Percentiles rank a stretch among this genome's conserved stretches.
Conservation (phyloP, 2,797 vertebrate genomes). For the Aldrovandia affinis region DNA sequence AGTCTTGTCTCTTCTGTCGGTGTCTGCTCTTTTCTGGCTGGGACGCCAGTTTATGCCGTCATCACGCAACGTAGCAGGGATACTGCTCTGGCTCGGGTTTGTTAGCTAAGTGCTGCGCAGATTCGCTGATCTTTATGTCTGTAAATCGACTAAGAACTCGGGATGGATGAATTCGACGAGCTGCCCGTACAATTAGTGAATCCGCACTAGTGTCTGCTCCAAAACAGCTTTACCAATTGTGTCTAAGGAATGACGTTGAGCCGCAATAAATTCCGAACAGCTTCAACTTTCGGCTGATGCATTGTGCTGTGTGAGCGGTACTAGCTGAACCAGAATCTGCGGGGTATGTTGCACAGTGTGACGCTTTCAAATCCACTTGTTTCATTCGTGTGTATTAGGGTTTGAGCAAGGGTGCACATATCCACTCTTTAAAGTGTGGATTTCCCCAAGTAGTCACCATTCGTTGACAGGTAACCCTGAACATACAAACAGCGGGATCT, state of each 20-base stretch:
- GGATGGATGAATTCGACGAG: background rate
- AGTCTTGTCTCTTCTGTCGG: conserved; percentile 19
- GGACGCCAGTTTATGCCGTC: conserved; percentile 51
- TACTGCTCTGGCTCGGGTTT: background rate
- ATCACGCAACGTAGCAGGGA: conserved; percentile 35
- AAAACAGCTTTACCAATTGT: background rate
- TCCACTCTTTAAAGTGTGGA: too few relatives aligned
- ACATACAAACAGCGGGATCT: background rate
- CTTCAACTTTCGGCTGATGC: background rate
- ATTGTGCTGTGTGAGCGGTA: background rate
- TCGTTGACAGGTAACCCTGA: background rate
- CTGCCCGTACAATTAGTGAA: background rate
- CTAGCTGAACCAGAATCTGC: background rate
- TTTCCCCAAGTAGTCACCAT: background rate
- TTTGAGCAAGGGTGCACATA: too few relatives aligned
- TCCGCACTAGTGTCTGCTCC: background rate
- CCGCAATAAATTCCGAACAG: background rate
- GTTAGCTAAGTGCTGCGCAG: background rate
- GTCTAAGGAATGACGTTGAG: background rate
- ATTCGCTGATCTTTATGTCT: background rate
- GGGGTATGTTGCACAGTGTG: background rate
- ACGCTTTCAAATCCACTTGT: background rate
- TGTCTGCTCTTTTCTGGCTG: conserved; percentile 26
- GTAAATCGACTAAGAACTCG: background rate
- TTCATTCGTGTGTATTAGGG: background rate